Conservation (phyloP, 2,113 vertebrate genomes). For the Seriola quinqueradiata region DNA sequence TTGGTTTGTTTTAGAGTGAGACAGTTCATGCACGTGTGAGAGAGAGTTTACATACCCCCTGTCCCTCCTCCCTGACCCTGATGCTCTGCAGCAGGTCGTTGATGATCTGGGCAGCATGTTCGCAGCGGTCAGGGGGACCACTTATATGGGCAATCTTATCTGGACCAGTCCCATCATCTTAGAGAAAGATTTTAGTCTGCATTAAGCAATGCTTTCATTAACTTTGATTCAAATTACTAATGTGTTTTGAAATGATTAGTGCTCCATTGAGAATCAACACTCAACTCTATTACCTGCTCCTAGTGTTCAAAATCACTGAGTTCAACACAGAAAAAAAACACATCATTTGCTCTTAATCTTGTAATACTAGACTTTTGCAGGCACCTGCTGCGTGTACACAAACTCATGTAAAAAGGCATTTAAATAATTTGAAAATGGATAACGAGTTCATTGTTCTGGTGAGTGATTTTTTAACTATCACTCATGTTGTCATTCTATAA, state of each 20-base stretch:
- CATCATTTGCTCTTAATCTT: too few species aligned
- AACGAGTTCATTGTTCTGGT: too few species aligned
- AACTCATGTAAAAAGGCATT: too few species aligned
- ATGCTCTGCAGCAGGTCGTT: constrained; percentile 91
- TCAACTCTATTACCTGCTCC: not conserved
- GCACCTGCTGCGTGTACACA: too few species aligned
- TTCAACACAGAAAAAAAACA: not conserved
- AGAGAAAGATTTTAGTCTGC: not conserved
- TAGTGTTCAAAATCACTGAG: not conserved
- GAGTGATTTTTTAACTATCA: too few species aligned
- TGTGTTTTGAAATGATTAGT: too few species aligned
- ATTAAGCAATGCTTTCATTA: not conserved
- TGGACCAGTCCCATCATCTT: constrained; percentile 89
- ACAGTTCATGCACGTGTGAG: not conserved
- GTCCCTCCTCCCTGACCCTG: constrained; percentile 77
- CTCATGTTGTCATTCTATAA: too few species aligned
- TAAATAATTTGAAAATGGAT: too few species aligned
- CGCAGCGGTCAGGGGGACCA: constrained; percentile 90
- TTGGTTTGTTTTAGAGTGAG: not conserved
- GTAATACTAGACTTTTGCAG: too few species aligned
- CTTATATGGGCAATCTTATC: constrained; percentile 91
- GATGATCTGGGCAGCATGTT: constrained; percentile 90
- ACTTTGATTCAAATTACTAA: not conserved
- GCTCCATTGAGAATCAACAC: not conserved
- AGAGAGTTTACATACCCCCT: constrained; percentile 68